A percentile compares a stretch with the other conserved stretches of the same genome.
Evolutionary conservation across 2,113 vertebrate genomes (phyloP).

Genomic region (Psittacus erithacus): DNA sequence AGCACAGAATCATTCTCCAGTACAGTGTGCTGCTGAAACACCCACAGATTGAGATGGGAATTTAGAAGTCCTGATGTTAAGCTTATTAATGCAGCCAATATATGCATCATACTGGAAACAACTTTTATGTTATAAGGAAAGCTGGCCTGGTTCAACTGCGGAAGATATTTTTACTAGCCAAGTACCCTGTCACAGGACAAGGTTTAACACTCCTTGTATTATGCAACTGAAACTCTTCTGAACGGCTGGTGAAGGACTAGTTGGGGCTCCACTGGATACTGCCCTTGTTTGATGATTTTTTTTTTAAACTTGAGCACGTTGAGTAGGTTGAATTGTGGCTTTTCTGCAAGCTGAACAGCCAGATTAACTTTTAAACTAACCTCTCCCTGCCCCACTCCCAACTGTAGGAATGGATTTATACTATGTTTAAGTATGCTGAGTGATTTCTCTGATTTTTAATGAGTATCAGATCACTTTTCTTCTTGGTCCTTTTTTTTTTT

Average conservation of each 20-base stretch:
- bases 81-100: background rate
- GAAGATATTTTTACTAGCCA: background rate
- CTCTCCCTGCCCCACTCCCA: background rate
- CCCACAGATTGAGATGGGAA: background rate
- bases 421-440: background rate
- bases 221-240: background rate
- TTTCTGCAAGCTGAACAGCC: background rate
- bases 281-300: background rate
- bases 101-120: background rate
- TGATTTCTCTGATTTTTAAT: background rate
- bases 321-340: background rate
- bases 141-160: background rate
- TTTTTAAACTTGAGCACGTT: background rate
- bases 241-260: background rate
- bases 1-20: background rate
- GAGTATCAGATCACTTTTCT: background rate
- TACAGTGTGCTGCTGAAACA: background rate
- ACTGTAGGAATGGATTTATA: background rate
- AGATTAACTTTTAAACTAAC: background rate
- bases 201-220: background rate
- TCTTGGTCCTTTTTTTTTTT: background rate
- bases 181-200: background rate
- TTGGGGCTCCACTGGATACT: background rate
- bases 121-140: background rate
- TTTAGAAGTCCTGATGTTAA: background rate